Base-by-base conservation (phyloP, 2,888 invertebrate genomes). In the Pyralis farinalis region DNA sequence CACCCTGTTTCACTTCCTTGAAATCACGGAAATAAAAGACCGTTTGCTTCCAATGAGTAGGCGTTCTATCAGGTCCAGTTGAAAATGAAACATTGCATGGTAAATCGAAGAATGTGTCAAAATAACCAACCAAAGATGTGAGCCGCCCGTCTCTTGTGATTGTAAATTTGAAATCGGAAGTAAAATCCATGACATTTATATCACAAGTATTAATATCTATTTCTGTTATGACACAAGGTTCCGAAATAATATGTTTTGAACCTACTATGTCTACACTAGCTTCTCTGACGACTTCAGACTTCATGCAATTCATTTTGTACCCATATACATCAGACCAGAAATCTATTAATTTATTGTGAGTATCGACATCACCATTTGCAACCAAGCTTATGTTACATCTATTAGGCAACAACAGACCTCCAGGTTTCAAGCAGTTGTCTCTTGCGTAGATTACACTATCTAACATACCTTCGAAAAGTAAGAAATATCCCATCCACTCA, bases 401-500 rank as follows among this genome's bases (percentile, higher is more conserved):
- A 72, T 96, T 96, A 0, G 98, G 98, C 54, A 98, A 80, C 37
- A 98, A 87, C 9, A 92, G 66, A 0, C 98, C 98, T 45, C 91
- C 94, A 20, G 92, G 90, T 39, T 91, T 92, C 5, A 98, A 90
- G 73, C 93, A 95, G 55, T 93, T 92, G 59, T 98, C 94, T 60
- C 97, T 91, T 0, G 97, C 97, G 75, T 94, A 95, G 49, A 99
- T 93, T 7, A 98, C 94, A 69, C 97, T 96, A 68, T 98, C 98
- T 44, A 98, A 74, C 98, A 99, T 99, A 32, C 97, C 98, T 87
- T 99, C 98, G 76, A 97, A 98, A 1, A 98, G 82, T 29, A 99
- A 88, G 73, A 98, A 98, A 75, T 99, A 99, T 0, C 98, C 98
- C 98, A 99, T 99, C 98, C 98, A 99, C 77, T 99, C 98, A 0